Conservation (phyloP, 2,888 invertebrate species). For the Leptinotarsa tumamoca region DNA sequence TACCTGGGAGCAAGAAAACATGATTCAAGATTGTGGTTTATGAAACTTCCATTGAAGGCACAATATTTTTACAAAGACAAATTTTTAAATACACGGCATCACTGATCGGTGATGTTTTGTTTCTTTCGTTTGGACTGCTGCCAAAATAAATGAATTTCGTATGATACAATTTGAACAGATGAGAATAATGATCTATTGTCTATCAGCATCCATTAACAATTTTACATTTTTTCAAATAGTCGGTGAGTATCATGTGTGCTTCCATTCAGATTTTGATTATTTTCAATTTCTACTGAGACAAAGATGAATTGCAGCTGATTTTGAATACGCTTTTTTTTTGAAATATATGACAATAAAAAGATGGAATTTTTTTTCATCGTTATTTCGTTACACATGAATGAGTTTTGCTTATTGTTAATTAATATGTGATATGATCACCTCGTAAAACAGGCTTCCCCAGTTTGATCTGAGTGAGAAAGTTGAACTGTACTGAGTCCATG, state of each 20-base stretch:
- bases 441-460: background rate
- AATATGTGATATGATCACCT: background rate
- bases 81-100: background rate
- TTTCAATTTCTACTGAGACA: background rate
- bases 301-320: background rate
- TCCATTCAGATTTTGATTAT: background rate
- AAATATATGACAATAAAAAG: background rate
- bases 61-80: too few species aligned
- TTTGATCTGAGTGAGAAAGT: background rate
- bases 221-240: background rate
- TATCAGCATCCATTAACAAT: background rate
- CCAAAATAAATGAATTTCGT: background rate
- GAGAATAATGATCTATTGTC: background rate
- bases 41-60: background rate
- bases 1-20: background rate
- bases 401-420: background rate
- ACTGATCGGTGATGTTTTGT: background rate
- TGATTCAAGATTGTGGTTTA: background rate
- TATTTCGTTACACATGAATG: background rate
- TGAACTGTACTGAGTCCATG: background rate
- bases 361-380: background rate
- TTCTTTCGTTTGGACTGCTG: background rate
- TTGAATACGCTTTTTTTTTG: background rate
- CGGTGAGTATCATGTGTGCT: background rate
- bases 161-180: background rate